These are phyloP conservation scores for Peromyscus aztecus DNA, from an alignment of 2,797 vertebrate genomes.

Conservation along the genomic window DNA sequence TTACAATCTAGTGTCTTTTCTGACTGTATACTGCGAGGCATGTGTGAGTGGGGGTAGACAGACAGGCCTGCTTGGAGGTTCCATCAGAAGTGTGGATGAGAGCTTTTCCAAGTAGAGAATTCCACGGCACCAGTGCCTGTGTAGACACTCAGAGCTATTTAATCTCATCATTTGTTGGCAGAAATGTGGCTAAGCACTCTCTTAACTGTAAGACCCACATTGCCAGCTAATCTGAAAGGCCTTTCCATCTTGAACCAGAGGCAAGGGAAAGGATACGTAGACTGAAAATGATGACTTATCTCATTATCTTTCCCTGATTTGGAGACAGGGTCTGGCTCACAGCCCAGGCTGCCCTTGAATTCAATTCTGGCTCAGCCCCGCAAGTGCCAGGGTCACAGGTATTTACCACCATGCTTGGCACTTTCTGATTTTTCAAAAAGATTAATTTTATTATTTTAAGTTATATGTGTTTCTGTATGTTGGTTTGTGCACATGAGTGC, in stretches of 20 bases:
- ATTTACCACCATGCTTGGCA: background rate
- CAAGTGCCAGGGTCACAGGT: background rate
- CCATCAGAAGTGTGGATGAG: background rate
- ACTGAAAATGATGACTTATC: background rate
- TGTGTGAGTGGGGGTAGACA: background rate
- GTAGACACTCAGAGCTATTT: background rate
- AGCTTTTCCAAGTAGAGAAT: background rate
- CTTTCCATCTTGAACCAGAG: background rate
- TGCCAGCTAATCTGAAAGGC: background rate
- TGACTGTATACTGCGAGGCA: background rate
- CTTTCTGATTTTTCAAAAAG: slow-evolving; percentile 29
- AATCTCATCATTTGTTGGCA: background rate
- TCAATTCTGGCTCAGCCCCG: background rate
- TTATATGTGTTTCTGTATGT: background rate
- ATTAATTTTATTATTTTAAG: background rate
- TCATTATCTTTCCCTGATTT: background rate
- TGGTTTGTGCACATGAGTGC: background rate
- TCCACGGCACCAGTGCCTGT: background rate
- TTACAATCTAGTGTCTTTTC: background rate
- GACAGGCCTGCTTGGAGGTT: background rate
- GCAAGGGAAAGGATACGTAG: background rate
- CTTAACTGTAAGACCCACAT: background rate
- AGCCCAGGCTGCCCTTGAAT: background rate
- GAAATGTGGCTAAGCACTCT: background rate
- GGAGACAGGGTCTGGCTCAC: background rate